Base-by-base conservation (phyloP, 2,888 invertebrate species). In the Zeuzera pyrina region DNA sequence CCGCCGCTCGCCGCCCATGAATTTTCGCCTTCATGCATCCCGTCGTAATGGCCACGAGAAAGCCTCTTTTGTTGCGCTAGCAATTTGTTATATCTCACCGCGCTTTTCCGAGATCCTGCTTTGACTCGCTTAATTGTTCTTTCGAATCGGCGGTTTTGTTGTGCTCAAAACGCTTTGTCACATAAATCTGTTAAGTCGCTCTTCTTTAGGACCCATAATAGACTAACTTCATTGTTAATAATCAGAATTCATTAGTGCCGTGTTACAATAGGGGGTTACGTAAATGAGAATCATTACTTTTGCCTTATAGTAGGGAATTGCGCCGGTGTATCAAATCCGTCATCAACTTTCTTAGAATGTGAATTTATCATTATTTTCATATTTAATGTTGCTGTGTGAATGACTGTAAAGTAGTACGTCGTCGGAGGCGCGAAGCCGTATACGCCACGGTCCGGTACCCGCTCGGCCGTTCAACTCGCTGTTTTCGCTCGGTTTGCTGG, bases 111-210 rank as follows among this genome's bases (percentile, higher is more conserved):
- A 68, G 72, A 71, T 78, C 71, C 74, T 68, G 69, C 70, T 78
- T 77, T 78, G 77, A 76, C 72, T 73, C 66, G 57, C 65, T 67
- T 79, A 74, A 83, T 83, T 83, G 81, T 83, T 81, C 76, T 79
- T 79, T 78, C 64, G 59, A 71, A 70, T 72, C 65, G 62, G 54
- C 56, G 65, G 74, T 73, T 78, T 77, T 77, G 71, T 77, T 78
- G 68, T 62, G 63, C 55, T 59, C 69, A 73, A 74, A 76, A 72
- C 61, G 79, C 81, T 81, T 81, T 81, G 77, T 81, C 78, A 76
- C 71, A 66, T 55, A 70, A 73, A 76, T 73, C 78, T 68, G 67
- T 53, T 69, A 67, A 74, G 64, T 61, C 63, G 58, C 49, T 57
- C 58, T 61, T 56, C 59, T 62, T 60, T 45, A 48, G 38, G 49